Evolutionary conservation across 1,140 invertebrate genomes (phyloP).

Genomic region (Pseudachorutes palmiensis): DNA sequence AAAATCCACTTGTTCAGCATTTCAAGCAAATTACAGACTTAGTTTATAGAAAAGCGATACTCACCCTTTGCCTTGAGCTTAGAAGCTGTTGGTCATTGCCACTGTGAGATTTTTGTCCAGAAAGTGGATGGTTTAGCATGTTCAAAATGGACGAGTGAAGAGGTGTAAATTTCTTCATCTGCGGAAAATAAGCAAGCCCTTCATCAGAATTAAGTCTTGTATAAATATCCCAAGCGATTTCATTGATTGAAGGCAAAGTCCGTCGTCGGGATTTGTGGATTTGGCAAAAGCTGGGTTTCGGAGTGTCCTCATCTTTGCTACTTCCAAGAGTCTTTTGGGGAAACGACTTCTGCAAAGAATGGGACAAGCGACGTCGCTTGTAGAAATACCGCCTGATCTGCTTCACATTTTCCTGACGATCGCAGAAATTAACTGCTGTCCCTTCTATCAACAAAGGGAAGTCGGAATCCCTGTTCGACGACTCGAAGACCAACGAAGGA

Average conservation of each 20-base stretch:
- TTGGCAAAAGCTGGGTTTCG: no score
- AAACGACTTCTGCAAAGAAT: neutral
- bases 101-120: neutral
- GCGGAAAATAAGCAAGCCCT: neutral
- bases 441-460: no score
- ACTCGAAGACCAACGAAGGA: no score
- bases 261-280: neutral
- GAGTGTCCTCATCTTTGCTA: neutral
- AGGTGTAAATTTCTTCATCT: neutral
- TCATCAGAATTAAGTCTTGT: neutral
- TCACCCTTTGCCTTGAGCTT: no score
- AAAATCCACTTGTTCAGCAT: no score
- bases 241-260: neutral
- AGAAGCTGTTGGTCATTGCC: neutral
- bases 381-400: neutral
- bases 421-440: neutral
- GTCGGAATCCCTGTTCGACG: no score
- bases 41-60: no score
- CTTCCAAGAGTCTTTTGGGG: neutral
- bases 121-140: neutral
- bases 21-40: no score
- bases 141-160: neutral
- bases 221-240: slow-evolving; percentile 4
- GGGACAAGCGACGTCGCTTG: neutral
- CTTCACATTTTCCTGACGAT: neutral